Evolutionary conservation across 2,888 invertebrate species (phyloP), one percentile per base, ranked within the genome.

Genomic region (Thyatira batis): DNA sequence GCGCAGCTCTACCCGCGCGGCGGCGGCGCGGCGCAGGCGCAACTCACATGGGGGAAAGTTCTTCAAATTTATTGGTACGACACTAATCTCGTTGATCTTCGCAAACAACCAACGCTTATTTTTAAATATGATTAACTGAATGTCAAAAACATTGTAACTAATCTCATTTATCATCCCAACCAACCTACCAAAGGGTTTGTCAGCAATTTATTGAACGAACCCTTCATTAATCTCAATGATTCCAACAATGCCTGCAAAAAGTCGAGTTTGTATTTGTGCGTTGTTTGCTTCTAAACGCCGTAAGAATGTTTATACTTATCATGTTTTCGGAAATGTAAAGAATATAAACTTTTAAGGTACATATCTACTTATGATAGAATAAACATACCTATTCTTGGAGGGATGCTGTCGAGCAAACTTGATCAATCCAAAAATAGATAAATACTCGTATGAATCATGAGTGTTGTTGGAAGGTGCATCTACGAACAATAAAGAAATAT

Each of bases 1-100:
- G 46, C 45, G 45, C 39, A 43, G 46, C 46, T 59, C 53, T 44
- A 61, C 8, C 17, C n/a, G 23, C 3, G 27, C 46, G 43, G 17
- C 17, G 9, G 43, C 43, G 17, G 17, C 43, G 43, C 43, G 13
- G 27, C 13, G 13, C 13, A 39, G 8, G 39, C 17, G 39, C 39
- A 11, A 17, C 39, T 17, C 39, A 39, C 0, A 17, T 8, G 39
- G 39, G 39, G 17, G 17, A 39, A 39, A 39, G 6, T 17, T 39
- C 39, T 17, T 13, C 17, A 2, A 39, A 17, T 39, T 39, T 17
- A 39, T 28, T 13, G 9, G 13, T 13, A 13, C 13, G 13, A 2
- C 13, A 13, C 13, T 30, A n/a, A n/a, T n/a, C 30, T 33, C 5
- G 5, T 33, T 13, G 33, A 13, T 13, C 33, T 23, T 6, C 23